Evolutionary conservation across 2,113 vertebrate species (phyloP).

Genomic region (Lagopus muta): DNA sequence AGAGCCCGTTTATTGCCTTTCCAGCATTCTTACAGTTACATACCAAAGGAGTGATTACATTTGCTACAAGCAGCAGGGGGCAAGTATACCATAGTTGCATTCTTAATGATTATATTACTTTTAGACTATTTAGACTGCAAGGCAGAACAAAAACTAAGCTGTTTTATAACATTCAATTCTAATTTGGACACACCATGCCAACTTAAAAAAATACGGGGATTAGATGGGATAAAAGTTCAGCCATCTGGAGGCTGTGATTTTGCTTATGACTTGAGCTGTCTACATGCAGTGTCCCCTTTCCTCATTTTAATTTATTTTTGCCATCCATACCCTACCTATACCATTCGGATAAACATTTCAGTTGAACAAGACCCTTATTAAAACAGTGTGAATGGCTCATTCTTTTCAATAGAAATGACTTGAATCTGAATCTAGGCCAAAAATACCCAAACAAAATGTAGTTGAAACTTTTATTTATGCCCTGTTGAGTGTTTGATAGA

Average conservation of each 20-base stretch:
- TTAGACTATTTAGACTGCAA: background rate
- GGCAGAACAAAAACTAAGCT: slow-evolving; percentile 34
- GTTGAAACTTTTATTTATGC: background rate
- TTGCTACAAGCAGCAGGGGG: background rate
- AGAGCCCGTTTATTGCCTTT: background rate
- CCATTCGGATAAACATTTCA: background rate
- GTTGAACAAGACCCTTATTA: background rate
- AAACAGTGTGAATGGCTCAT: background rate
- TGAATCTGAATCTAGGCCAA: background rate
- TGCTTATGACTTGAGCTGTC: slow-evolving; percentile 50
- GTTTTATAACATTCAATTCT: slow-evolving; percentile 39
- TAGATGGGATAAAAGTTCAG: slow-evolving; percentile 60
- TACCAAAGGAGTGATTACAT: background rate
- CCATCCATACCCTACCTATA: background rate
- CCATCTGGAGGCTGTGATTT: slow-evolving; percentile 60
- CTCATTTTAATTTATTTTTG: background rate
- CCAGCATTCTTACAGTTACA: background rate
- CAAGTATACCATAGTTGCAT: background rate
- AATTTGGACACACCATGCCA: slow-evolving; percentile 29
- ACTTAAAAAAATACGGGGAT: slow-evolving; percentile 63
- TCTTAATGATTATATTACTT: slow-evolving; percentile 23
- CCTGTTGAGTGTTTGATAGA: background rate
- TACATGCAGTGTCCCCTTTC: slow-evolving; percentile 16
- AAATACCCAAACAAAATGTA: background rate
- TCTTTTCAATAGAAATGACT: background rate